These are phyloP conservation scores for Troilus luridus DNA, from an alignment of 2,888 invertebrate genomes.

Conservation along the genomic window DNA sequence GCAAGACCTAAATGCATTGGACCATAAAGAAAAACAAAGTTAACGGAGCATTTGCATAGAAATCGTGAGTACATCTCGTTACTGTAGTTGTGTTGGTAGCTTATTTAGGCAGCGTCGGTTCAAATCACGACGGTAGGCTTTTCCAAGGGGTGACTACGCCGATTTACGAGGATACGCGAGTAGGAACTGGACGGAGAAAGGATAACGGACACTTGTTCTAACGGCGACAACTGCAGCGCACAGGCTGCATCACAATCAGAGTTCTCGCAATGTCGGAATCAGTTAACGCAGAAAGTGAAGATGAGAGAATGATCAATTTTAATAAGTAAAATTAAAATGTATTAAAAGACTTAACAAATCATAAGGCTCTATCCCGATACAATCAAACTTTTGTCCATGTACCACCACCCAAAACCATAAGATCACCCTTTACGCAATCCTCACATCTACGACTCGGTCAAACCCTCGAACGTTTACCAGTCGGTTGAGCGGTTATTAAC, in stretches of 20 bases:
- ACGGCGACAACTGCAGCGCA: constrained; percentile 4
- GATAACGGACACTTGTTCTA: constrained; percentile 40
- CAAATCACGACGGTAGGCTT: not conserved
- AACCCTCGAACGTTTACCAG: no score
- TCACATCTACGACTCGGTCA: no score
- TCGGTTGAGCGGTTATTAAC: no score
- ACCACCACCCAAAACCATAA: no score
- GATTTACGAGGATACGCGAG: constrained; percentile 29
- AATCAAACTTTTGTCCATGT: no score
- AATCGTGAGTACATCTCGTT: not conserved
- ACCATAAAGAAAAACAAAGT: not conserved
- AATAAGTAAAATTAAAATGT: no score
- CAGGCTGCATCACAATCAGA: not conserved
- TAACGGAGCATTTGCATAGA: not conserved
- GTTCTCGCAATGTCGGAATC: not conserved
- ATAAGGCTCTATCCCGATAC: no score
- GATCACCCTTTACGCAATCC: no score
- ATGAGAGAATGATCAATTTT: not conserved
- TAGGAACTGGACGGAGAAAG: not conserved
- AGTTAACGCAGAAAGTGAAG: not conserved
- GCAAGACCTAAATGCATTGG: not conserved
- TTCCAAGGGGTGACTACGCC: not conserved
- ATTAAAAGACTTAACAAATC: no score
- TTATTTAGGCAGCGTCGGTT: not conserved
- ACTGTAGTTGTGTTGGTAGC: not conserved